Conservation (phyloP, 2,888 invertebrate species). For the Standfussiana lucernea region DNA sequence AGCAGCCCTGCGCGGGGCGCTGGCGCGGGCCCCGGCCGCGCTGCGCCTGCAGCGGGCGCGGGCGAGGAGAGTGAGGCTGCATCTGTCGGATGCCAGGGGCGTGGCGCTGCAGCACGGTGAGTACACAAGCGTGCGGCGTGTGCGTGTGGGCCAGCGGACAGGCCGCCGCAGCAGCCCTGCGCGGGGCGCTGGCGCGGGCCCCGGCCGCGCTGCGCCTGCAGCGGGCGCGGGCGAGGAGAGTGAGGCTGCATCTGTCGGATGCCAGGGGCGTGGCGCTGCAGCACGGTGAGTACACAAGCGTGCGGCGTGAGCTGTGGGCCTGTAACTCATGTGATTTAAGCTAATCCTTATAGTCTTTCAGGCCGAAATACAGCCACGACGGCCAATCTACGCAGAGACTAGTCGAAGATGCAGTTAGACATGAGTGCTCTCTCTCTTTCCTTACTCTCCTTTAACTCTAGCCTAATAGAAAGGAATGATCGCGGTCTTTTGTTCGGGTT, state of each 20-base stretch:
- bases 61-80: conserved; percentile 87
- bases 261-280: conserved; percentile 75
- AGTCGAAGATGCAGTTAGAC: neutral
- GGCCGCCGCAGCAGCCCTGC: conserved; percentile 76
- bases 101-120: conserved; percentile 81
- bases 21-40: conserved; percentile 74
- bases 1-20: conserved; percentile 79
- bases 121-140: no score
- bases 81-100: conserved; percentile 70
- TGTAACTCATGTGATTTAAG: no score
- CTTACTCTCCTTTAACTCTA: neutral
- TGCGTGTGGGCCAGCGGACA: conserved; percentile 81
- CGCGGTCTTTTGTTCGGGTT: neutral
- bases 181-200: conserved; percentile 77
- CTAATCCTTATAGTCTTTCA: neutral
- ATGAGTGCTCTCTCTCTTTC: neutral
- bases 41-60: conserved; percentile 69
- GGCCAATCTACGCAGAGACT: neutral
- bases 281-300: no score
- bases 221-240: conserved; percentile 80
- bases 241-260: conserved; percentile 81
- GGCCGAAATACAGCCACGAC: neutral
- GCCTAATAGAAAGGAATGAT: neutral
- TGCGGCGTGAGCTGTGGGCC: no score
- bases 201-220: conserved; percentile 71